Conservation (phyloP, 1,140 invertebrate species). For the Drosophila persimilis region DNA sequence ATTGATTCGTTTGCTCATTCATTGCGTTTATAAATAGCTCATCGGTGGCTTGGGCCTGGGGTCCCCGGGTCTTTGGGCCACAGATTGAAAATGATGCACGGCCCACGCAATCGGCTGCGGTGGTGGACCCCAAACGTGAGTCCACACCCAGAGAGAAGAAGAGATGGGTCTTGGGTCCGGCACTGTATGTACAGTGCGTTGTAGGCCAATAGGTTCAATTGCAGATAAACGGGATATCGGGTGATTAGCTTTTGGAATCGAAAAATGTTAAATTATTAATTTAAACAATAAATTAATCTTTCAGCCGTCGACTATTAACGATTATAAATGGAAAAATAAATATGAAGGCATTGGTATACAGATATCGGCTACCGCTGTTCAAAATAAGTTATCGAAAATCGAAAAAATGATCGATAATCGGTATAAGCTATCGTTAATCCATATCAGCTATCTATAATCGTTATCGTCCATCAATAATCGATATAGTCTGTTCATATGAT, state of each 20-base stretch:
- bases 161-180: neutral
- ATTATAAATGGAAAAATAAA: too few relatives aligned
- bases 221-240: too few relatives aligned
- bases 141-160: constrained; percentile 37
- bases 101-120: constrained; percentile 55
- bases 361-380: too few relatives aligned
- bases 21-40: constrained; percentile 73
- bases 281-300: too few relatives aligned
- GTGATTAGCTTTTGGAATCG: too few relatives aligned
- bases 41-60: constrained; percentile 4
- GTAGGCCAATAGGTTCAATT: neutral
- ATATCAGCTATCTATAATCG: too few relatives aligned
- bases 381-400: too few relatives aligned
- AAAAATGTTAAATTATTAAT: neutral
- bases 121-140: constrained; percentile 24
- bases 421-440: too few relatives aligned
- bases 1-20: constrained; percentile 53
- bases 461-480: too few relatives aligned
- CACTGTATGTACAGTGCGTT: constrained; percentile 18
- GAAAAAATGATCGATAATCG: too few relatives aligned
- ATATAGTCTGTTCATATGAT: too few relatives aligned
- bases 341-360: too few relatives aligned
- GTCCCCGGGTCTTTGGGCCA: constrained; percentile 18
- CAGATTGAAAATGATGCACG: constrained; percentile 66
- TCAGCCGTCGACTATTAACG: neutral